phyloP scores from a whole-genome alignment of 2,113 vertebrate species.

The Pseudopodoces humilis region DNA sequence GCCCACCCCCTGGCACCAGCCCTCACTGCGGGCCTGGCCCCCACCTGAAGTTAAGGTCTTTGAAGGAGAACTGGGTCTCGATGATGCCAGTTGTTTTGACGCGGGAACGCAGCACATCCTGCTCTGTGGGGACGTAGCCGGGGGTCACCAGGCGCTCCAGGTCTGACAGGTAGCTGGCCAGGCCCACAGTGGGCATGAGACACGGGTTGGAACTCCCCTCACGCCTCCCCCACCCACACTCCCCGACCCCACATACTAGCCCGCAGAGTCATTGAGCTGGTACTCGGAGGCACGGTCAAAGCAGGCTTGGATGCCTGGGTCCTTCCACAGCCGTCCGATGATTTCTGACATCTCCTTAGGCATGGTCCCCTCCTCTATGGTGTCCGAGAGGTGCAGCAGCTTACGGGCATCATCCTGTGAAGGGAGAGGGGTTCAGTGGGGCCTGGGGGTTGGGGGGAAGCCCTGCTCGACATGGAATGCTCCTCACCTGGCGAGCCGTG shows the following conservation, averaged over 20 bases:
- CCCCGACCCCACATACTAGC: constrained; percentile 81
- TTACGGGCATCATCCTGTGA: constrained; percentile 90
- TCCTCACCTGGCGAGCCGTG: constrained; percentile 82
- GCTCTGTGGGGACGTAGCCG: constrained; percentile 94
- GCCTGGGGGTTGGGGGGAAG: rapidly evolving
- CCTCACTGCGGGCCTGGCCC: rapidly evolving
- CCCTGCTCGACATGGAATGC: rapidly evolving
- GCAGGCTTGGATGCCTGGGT: constrained; percentile 90
- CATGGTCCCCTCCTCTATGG: constrained; percentile 95
- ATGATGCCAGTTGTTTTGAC: constrained; percentile 99
- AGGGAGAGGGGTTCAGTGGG: not conserved
- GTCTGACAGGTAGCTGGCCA: constrained; percentile 88
- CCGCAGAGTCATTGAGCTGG: constrained; percentile 96
- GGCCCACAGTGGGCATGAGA: not conserved
- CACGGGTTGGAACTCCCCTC: rapidly evolving
- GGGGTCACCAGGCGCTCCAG: constrained; percentile 88
- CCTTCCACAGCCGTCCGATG: constrained; percentile 93
- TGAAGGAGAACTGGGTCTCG: constrained; percentile 91
- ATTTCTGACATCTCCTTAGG: constrained; percentile 95
- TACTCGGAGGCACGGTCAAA: constrained; percentile 95
- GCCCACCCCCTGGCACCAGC: not conserved
- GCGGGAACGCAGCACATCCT: constrained; percentile 93
- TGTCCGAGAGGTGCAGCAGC: constrained; percentile 93
- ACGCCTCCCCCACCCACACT: rapidly evolving
- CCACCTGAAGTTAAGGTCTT: constrained; percentile 97